Evolutionary conservation across 2,113 vertebrate genomes (phyloP).

Genomic region (Crotophaga sulcirostris): DNA sequence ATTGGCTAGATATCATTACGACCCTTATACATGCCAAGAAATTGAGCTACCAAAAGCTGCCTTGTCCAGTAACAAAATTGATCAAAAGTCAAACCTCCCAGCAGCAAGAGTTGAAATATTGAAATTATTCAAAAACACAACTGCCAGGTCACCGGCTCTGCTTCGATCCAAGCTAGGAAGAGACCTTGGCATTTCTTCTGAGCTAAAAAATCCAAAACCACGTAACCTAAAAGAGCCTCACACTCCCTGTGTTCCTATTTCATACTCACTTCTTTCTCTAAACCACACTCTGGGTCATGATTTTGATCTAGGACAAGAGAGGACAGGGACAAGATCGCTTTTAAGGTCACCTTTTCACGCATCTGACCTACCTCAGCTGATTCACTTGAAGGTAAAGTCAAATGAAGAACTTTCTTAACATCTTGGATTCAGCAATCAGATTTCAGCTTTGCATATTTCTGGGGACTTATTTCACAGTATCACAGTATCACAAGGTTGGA

Average conservation of each 20-base stretch:
- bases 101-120: neutral
- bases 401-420: neutral
- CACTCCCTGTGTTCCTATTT: neutral
- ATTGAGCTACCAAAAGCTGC: neutral
- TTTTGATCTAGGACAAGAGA: neutral
- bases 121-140: no score
- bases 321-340: rapidly evolving
- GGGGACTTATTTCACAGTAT: neutral
- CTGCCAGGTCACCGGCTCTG: neutral
- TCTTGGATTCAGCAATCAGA: neutral
- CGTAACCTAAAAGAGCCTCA: neutral
- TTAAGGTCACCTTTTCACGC: rapidly evolving
- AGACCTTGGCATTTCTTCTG: neutral
- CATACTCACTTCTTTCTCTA: neutral
- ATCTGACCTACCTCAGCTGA: rapidly evolving
- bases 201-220: neutral
- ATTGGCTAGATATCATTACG: rapidly evolving
- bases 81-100: neutral
- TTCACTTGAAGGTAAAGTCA: neutral
- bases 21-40: neutral
- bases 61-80: neutral
- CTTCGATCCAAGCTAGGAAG: neutral
- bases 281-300: rapidly evolving
- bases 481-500: no score
- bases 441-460: neutral